Percentiles rank a stretch among this genome's conserved stretches.
phyloP scores from a whole-genome alignment of 2,113 vertebrate species.

The Carassius gibelio region DNA sequence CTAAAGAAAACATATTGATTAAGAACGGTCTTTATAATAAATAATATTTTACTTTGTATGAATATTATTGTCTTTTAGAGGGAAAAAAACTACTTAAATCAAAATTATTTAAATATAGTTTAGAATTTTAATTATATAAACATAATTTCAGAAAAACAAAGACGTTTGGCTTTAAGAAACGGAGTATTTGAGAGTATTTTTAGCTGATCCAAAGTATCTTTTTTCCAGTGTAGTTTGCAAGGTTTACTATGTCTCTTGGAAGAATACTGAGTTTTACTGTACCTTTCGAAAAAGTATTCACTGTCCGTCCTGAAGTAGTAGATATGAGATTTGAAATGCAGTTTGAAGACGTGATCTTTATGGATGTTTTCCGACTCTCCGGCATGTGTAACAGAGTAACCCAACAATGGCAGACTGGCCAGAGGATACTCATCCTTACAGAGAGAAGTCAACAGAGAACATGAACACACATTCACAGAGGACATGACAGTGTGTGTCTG shows the following conservation, averaged over 20 bases:
- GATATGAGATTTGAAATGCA: constrained; percentile 98
- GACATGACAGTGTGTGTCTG: neutral
- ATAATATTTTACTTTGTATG: no score
- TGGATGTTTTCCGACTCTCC: constrained; percentile 93
- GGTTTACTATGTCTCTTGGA: neutral
- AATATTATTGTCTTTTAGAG: no score
- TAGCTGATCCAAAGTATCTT: no score
- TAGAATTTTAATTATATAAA: no score
- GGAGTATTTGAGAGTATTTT: no score
- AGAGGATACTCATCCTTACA: constrained; percentile 93
- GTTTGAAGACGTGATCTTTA: constrained; percentile 98
- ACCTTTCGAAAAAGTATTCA: constrained; percentile 96
- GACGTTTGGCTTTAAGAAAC: no score
- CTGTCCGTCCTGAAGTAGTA: constrained; percentile 98
- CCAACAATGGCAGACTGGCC: constrained; percentile 93
- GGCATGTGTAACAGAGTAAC: constrained; percentile 93
- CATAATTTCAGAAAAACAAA: no score
- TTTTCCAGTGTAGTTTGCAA: neutral
- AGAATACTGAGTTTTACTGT: neutral
- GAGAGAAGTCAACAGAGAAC: constrained; percentile 33
- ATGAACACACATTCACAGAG: constrained; percentile 55
- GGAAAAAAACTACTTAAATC: no score
- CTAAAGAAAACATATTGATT: no score
- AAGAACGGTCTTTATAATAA: no score
- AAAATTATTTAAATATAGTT: no score